Evolutionary conservation across 2,888 invertebrate species (phyloP), one percentile per base, ranked within the genome.

Genomic region (Scelioninae gen. 1): DNA sequence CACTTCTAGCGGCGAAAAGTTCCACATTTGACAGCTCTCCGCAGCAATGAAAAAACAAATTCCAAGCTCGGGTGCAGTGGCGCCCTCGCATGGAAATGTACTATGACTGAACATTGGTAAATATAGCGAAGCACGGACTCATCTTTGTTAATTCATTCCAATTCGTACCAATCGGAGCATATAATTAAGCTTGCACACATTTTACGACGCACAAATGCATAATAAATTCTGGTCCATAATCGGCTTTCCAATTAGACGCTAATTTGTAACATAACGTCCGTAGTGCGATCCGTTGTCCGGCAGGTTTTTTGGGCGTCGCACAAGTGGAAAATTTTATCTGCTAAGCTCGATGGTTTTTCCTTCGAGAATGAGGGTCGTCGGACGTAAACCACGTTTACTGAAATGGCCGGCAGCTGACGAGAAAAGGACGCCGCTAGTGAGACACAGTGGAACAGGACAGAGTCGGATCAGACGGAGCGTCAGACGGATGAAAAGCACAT

Each of bases 311-410:
- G 49, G 23, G 16, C 45, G 63, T 55, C 72, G 60, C 16, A 55
- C 71, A 55, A 84, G 83, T 74, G 69, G 77, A 77, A 71, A 84
- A 69, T 74, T 81, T 81, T 65, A 74, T 51, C 55, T 51, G 56
- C 66, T 76, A 81, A 77, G 56, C 60, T 69, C 71, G 66, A 75
- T 60, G 75, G 56, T 79, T 81, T 78, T 74, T 82, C 63, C 15
- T 45, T 62, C 29, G 40, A 43, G 45, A 5, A 45, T 16, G 75
- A 81, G 75, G 81, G 82, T 84, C 74, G 80, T 40, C 51, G 72
- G 84, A 85, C 86, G 84, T 86, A 86, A 88, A 85, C 85, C 86
- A 84, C 86, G 87, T 87, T 87, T 83, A 84, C 84, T 72, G 85
- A 77, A 49, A 49, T 49, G 49, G 49, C 49, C 49, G 49, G 49